Evolutionary conservation across 2,797 vertebrate genomes (phyloP), one percentile per base, ranked within the genome.

Genomic region (Gadopsis marmoratus): DNA sequence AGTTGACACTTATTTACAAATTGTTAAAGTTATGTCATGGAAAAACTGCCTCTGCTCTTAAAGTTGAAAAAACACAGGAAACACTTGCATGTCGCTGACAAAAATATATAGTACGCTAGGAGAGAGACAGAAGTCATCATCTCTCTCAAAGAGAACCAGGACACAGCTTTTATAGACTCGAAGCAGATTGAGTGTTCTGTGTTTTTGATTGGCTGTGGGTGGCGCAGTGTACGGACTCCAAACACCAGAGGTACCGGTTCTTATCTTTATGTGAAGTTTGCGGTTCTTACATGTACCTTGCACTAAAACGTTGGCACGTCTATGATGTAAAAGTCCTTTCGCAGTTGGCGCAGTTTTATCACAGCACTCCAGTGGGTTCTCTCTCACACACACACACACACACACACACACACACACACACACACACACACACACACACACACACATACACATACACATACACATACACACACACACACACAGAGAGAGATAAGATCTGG

Each of bases 401-500:
- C n/a, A n/a, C n/a, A n/a, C n/a, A n/a, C n/a, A n/a, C n/a, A n/a
- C n/a, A 26, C 26, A 26, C 26, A 26, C 26, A 26, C 26, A 26
- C 26, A 26, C 26, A 26, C 14, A 53, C 72, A 45, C 83, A 39
- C 37, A 39, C 37, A 39, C 14, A 62, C 72, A 45, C 37, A 37
- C 37, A 37, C 37, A 37, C 37, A 37, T 6, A 37, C 37, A 39
- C 37, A 39, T 7, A 39, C 37, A 39, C 37, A 39, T 7, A 39
- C 37, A 39, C 37, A 39, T 7, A 39, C 37, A 39, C 37, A 39
- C 35, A 37, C 35, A 37, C 35, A 9, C 35, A 37, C 14, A 62
- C 72, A 45, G 82, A 70, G 73, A 87, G 67, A 35, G n/a, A 61
- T 50, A 53, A 71, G 66, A 71, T 63, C 51, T 60, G 17, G 60